Evolutionary conservation across 2,888 invertebrate genomes (phyloP).

Genomic region (Automeris io): DNA sequence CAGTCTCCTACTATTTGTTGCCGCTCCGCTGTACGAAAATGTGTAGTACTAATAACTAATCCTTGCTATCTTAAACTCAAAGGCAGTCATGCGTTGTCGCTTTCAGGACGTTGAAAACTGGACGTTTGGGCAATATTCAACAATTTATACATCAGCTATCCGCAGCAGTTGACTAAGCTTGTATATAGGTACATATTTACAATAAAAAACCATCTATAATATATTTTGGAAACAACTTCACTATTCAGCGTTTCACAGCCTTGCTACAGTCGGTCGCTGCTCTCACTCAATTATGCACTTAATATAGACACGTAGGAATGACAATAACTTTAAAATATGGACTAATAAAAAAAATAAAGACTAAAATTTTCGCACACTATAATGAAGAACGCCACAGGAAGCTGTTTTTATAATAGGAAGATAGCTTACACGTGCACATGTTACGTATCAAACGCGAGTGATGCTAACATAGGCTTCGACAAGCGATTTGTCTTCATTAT

Average conservation of each 20-base stretch:
- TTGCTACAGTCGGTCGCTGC: slow-evolving; percentile 66
- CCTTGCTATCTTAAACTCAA: slow-evolving; percentile 32
- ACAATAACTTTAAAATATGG: slow-evolving; percentile 43
- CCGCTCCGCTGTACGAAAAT: slow-evolving; percentile 44
- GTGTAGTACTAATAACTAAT: slow-evolving; percentile 37
- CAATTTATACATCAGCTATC: slow-evolving; percentile 19
- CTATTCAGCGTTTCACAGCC: slow-evolving; percentile 68
- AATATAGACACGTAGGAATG: slow-evolving; percentile 60
- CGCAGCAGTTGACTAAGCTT: slow-evolving; percentile 2
- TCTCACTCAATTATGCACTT: slow-evolving; percentile 47
- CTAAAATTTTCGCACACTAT: no score
- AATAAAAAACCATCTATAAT: neutral
- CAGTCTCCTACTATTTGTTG: slow-evolving; percentile 75
- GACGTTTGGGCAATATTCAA: slow-evolving; percentile 47
- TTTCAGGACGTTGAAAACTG: slow-evolving; percentile 52
- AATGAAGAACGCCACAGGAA: no score
- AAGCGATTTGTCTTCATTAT: no score
- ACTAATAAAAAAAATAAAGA: no score
- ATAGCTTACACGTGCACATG: no score
- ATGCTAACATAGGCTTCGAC: no score
- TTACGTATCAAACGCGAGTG: no score
- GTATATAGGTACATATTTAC: slow-evolving; percentile 3
- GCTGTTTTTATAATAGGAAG: no score
- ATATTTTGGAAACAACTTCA: slow-evolving; percentile 41
- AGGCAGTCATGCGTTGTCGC: slow-evolving; percentile 45